Percentiles rank a stretch among this genome's conserved stretches.
phyloP scores from a whole-genome alignment of 2,113 vertebrate genomes.

The Boulengeromyrus knoepffleri region DNA sequence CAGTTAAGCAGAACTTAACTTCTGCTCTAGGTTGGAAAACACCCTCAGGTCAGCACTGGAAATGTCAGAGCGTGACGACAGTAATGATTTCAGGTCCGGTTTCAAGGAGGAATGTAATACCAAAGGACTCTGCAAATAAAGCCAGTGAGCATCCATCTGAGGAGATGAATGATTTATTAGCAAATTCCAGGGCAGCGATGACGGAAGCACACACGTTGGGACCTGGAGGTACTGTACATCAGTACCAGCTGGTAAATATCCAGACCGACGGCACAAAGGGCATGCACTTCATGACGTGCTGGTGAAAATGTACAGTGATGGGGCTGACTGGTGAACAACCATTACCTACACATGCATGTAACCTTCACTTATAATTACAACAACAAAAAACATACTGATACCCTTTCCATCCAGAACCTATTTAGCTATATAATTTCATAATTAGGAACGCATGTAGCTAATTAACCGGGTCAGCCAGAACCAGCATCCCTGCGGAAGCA shows the following conservation, averaged over 20 bases:
- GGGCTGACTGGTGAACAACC: background rate
- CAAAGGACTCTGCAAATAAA: background rate
- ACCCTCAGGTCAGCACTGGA: background rate
- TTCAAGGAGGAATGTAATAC: background rate
- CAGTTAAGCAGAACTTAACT: background rate
- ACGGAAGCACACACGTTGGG: background rate
- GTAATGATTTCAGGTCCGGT: background rate
- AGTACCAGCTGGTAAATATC: background rate
- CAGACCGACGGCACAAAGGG: background rate
- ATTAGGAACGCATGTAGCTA: background rate
- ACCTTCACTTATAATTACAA: background rate
- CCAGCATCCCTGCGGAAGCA: background rate
- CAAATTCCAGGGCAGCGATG: background rate
- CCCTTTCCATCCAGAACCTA: background rate
- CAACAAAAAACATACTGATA: background rate
- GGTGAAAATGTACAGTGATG: background rate
- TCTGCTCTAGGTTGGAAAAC: background rate
- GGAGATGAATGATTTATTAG: slow-evolving; percentile 2
- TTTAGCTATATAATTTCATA: background rate
- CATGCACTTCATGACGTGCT: background rate
- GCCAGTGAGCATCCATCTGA: background rate
- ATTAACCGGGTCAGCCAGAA: background rate
- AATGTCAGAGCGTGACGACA: background rate
- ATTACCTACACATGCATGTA: background rate
- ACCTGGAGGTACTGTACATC: background rate